phyloP scores from a whole-genome alignment of 2,888 invertebrate species.

The Helobdella robusta region DNA sequence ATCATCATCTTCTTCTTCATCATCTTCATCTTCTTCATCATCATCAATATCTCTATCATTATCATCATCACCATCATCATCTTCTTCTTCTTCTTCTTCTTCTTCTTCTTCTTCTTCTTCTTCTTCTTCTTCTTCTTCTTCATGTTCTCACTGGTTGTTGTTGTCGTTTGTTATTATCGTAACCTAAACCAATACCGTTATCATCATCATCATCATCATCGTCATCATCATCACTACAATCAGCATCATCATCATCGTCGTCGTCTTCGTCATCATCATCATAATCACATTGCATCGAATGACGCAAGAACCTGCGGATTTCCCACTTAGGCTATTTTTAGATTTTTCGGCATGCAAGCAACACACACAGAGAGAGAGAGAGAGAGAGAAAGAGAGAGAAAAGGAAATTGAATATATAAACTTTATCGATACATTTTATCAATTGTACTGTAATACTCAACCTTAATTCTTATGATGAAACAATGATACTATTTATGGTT shows the following conservation, averaged over 20 bases:
- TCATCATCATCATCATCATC: constrained; percentile 8
- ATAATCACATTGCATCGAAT: too few species aligned
- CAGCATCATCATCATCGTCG: constrained; percentile 7
- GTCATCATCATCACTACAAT: constrained; percentile 6
- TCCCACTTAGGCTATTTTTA: too few species aligned
- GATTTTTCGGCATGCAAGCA: too few species aligned
- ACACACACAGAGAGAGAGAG: too few species aligned
- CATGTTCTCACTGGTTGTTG: not conserved
- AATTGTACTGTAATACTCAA: too few species aligned
- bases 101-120: constrained; percentile 1
- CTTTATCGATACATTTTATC: too few species aligned
- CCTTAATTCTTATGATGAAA: too few species aligned
- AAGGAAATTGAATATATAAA: too few species aligned
- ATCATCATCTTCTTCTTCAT: not conserved
- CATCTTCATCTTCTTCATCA: not conserved
- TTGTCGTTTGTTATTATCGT: not conserved
- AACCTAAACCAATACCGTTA: not conserved
- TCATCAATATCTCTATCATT: not conserved
- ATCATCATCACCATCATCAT: not conserved
- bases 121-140: not conserved
- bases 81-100: constrained; percentile 1
- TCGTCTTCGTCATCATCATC: not conserved
- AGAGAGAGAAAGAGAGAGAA: too few species aligned
- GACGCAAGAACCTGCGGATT: too few species aligned
- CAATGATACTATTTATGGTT: too few species aligned